Conservation (phyloP, 2,888 invertebrate species). For the Amphipyra tragopoginis region DNA sequence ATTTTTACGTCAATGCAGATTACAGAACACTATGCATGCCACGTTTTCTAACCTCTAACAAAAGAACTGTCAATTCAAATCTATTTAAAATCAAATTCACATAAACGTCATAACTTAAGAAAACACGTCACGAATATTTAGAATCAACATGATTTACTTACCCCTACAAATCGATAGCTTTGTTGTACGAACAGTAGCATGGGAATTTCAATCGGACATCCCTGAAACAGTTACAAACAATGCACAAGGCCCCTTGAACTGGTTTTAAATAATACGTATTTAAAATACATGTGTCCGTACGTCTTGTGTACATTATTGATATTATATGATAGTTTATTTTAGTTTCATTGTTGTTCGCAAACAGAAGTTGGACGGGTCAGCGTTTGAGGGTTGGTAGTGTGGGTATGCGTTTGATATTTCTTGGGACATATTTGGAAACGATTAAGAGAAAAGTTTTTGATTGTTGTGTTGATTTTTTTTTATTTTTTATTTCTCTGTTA, state of each 20-base stretch:
- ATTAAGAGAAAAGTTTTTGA: background rate
- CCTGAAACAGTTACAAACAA: conserved; percentile 61
- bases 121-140: conserved; percentile 84
- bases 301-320: conserved; percentile 87
- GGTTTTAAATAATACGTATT: conserved; percentile 88
- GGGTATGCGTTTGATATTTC: conserved; percentile 7
- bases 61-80: conserved; percentile 64
- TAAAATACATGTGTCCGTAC: conserved; percentile 89
- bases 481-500: too few species aligned
- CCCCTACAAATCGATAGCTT: conserved; percentile 82
- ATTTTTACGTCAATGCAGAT: background rate
- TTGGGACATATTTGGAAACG: conserved; percentile 3
- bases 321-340: conserved; percentile 90
- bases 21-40: background rate
- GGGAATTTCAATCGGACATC: conserved; percentile 84
- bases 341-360: conserved; percentile 60
- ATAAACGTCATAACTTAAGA: conserved; percentile 82
- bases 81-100: conserved; percentile 75
- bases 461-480: too few species aligned
- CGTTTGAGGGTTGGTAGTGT: conserved; percentile 64
- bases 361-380: conserved; percentile 68
- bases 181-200: conserved; percentile 75
- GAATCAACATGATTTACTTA: conserved; percentile 74
- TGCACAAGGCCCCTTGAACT: conserved; percentile 75
- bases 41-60: conserved; percentile 37